Percentiles rank a stretch among this genome's conserved stretches.
phyloP scores from a whole-genome alignment of 2,113 vertebrate species.

The Colossoma macropomum region DNA sequence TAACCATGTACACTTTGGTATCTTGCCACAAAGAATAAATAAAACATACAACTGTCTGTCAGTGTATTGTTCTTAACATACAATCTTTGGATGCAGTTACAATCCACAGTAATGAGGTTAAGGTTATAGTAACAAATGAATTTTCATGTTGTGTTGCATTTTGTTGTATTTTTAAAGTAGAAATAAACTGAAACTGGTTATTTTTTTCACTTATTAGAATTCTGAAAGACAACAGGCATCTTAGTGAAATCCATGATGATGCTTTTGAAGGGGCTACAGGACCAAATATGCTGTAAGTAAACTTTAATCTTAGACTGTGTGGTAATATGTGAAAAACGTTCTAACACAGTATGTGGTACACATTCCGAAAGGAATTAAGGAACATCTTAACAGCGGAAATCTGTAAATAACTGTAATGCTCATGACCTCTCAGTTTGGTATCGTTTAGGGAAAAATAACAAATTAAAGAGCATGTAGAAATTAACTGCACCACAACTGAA shows the following conservation, averaged over 20 bases:
- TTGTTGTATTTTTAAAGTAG: no score
- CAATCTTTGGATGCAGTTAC: background rate
- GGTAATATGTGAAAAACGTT: no score
- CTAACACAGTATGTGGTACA: no score
- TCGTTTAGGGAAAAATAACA: background rate
- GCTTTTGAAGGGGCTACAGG: conserved; percentile 86
- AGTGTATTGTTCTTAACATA: background rate
- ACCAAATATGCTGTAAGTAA: conserved; percentile 86
- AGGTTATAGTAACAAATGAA: background rate
- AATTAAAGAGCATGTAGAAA: background rate
- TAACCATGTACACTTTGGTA: conserved; percentile 31
- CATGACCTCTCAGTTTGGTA: no score
- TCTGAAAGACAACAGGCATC: conserved; percentile 84
- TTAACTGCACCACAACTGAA: background rate
- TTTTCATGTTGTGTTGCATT: background rate
- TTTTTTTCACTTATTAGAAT: conserved; percentile 73
- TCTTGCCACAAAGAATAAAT: background rate
- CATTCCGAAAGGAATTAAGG: background rate
- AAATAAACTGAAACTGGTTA: background rate
- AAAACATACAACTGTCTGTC: background rate
- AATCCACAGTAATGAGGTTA: background rate
- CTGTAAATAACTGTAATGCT: no score
- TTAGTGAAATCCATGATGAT: conserved; percentile 81
- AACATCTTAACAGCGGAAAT: no score
- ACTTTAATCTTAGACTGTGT: background rate